These are phyloP conservation scores for Scaptomyza caliginosa DNA, from an alignment of 2,888 invertebrate species.

Conservation along the genomic window DNA sequence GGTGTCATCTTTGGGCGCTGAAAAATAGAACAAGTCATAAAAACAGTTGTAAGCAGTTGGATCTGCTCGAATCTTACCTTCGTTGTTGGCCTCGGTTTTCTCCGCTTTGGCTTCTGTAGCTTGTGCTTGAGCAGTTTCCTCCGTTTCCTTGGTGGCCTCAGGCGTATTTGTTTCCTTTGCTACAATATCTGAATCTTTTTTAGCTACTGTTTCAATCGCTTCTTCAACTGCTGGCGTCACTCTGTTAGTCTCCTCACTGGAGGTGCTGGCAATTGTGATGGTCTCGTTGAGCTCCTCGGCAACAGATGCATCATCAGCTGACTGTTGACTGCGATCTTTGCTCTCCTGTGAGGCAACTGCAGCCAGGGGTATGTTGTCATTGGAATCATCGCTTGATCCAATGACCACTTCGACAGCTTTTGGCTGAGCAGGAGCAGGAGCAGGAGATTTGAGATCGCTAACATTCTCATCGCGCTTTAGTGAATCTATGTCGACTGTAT, in stretches of 20 bases:
- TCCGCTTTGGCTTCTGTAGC: conserved; percentile 5
- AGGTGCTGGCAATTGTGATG: conserved; percentile 61
- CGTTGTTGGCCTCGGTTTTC: conserved; percentile 7
- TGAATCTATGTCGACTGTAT: conserved; percentile 61
- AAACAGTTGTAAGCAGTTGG: neutral
- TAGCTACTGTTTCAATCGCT: conserved; percentile 9
- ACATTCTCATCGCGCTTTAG: conserved; percentile 31
- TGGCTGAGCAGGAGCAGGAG: conserved; percentile 1
- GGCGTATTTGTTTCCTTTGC: conserved; percentile 7
- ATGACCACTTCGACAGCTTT: conserved; percentile 56
- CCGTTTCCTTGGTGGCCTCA: conserved; percentile 3
- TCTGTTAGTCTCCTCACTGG: conserved; percentile 51
- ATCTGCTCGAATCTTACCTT: conserved; percentile 24
- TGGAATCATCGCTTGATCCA: conserved; percentile 82
- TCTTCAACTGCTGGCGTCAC: conserved; percentile 12
- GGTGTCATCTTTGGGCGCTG: conserved; percentile 27
- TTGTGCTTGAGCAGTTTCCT: neutral
- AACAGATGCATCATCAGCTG: conserved; percentile 46
- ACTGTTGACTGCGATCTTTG: conserved; percentile 62
- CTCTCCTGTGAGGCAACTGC: conserved; percentile 75
- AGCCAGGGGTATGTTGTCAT: conserved; percentile 81
- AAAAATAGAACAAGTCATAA: neutral
- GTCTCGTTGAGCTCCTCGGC: conserved; percentile 62
- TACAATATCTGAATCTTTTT: conserved; percentile 4
- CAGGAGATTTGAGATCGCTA: conserved; percentile 30